phyloP scores from a whole-genome alignment of 2,113 vertebrate genomes.

The Nyctereutes procyonoides region DNA sequence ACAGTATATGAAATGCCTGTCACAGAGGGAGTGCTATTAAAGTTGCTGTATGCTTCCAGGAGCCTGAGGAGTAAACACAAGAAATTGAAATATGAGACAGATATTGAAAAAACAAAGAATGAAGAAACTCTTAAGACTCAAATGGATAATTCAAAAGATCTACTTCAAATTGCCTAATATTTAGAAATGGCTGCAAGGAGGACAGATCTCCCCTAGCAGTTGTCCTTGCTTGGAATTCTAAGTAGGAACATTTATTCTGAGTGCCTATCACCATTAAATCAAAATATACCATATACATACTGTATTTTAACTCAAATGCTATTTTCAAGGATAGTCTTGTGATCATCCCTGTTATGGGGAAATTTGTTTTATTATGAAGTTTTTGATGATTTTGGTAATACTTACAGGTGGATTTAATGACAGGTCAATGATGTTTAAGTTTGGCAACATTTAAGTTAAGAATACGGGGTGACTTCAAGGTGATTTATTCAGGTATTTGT shows the following conservation, averaged over 20 bases:
- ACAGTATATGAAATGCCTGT: slow-evolving; percentile 52
- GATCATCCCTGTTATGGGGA: neutral
- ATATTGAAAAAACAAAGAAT: slow-evolving; percentile 69
- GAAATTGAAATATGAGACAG: slow-evolving; percentile 83
- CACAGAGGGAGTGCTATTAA: slow-evolving; percentile 72
- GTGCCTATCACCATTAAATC: neutral
- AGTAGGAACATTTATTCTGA: slow-evolving; percentile 37
- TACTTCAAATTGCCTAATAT: slow-evolving; percentile 75
- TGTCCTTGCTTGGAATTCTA: slow-evolving; percentile 22
- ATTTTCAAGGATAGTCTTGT: neutral
- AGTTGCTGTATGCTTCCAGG: slow-evolving; percentile 66
- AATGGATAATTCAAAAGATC: slow-evolving; percentile 76
- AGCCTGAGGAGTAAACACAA: slow-evolving; percentile 82
- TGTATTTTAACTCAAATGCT: neutral
- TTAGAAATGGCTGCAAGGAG: slow-evolving; percentile 59
- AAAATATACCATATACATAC: neutral
- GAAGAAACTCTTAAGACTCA: slow-evolving; percentile 60
- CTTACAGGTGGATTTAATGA: neutral
- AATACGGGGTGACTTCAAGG: neutral
- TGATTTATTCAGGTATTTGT: slow-evolving; percentile 1
- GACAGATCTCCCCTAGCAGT: slow-evolving; percentile 66
- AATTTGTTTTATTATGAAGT: neutral
- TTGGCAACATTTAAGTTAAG: neutral
- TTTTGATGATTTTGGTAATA: neutral
- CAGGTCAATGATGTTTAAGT: neutral